phyloP scores from a whole-genome alignment of 2,113 vertebrate species.

The Azemiops feae region DNA sequence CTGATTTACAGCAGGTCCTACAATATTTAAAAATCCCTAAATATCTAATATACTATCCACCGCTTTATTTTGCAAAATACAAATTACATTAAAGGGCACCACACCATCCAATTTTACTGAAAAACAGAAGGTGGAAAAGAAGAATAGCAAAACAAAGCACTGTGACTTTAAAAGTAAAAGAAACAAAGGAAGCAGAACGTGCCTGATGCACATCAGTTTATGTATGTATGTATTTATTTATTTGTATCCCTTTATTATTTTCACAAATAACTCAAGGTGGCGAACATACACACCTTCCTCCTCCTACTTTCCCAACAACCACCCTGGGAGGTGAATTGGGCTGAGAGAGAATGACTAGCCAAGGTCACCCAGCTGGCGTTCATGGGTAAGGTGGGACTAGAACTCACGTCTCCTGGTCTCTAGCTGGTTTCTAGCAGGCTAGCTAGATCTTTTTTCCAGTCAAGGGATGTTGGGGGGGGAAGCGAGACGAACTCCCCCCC shows the following conservation, averaged over 20 bases:
- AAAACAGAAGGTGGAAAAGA: not conserved
- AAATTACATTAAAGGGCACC: not conserved
- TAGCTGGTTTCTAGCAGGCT: not conserved
- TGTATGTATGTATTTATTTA: not conserved
- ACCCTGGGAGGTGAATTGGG: not conserved
- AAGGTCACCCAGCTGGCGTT: not conserved
- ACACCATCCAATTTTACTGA: not conserved
- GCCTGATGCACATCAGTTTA: not conserved
- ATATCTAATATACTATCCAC: not conserved
- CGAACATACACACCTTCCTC: not conserved
- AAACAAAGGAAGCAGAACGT: not conserved
- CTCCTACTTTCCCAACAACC: not conserved
- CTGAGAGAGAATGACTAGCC: not conserved
- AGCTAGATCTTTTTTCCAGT: not conserved
- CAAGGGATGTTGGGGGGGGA: not conserved
- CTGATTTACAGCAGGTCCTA: not conserved
- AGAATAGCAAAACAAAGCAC: not conserved
- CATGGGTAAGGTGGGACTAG: not conserved
- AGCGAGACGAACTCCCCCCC: not conserved
- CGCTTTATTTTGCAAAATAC: not conserved
- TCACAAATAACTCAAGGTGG: not conserved
- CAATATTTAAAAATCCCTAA: not conserved
- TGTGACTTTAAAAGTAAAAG: not conserved
- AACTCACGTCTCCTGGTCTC: not conserved
- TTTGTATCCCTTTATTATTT: not conserved